Conservation (phyloP, 2,797 vertebrate species). For the Trachops cirrhosus region DNA sequence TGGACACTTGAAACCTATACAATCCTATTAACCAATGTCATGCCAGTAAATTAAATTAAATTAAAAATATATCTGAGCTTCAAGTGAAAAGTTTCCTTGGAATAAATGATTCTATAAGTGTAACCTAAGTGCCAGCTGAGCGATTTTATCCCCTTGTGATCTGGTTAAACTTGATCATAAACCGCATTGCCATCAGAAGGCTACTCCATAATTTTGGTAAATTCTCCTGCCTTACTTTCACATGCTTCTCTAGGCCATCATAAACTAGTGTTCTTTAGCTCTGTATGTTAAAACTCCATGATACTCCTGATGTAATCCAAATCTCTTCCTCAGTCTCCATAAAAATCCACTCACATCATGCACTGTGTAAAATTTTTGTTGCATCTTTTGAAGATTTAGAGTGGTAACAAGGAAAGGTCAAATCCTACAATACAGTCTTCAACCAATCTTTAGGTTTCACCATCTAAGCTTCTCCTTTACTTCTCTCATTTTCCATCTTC, state of each 20-base stretch:
- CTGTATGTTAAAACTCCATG: neutral
- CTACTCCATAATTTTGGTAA: neutral
- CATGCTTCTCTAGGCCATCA: neutral
- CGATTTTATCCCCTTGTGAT: neutral
- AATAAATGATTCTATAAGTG: neutral
- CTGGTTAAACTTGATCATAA: conserved; percentile 24
- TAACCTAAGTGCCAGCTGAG: conserved; percentile 7
- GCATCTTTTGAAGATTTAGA: neutral
- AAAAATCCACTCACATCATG: neutral
- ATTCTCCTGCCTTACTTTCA: neutral
- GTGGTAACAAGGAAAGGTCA: neutral
- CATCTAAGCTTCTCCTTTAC: neutral
- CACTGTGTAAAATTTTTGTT: neutral
- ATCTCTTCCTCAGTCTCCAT: neutral
- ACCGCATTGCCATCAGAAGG: neutral
- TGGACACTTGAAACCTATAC: neutral
- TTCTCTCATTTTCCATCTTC: neutral
- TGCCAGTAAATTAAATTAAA: neutral
- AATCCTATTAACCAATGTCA: neutral
- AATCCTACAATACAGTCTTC: neutral
- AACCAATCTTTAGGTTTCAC: neutral
- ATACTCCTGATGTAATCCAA: neutral
- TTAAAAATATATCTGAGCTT: neutral
- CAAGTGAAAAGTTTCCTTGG: neutral
- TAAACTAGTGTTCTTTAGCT: neutral